These are phyloP conservation scores for Slavum lentiscoides DNA, from an alignment of 2,888 invertebrate genomes.

Conservation along the genomic window DNA sequence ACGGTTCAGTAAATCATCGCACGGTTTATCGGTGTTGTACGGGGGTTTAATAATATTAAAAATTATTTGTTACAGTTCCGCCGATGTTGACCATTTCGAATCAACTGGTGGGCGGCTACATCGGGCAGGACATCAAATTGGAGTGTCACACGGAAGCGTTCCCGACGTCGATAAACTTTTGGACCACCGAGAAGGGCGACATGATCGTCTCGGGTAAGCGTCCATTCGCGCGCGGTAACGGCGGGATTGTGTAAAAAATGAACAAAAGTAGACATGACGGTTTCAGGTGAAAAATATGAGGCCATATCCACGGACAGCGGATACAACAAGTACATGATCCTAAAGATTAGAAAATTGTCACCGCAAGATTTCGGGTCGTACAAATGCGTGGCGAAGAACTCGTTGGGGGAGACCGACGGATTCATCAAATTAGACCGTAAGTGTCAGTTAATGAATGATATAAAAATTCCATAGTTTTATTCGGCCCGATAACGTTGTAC, in stretches of 20 bases:
- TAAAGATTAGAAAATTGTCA: slow-evolving; percentile 81
- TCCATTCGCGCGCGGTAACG: neutral
- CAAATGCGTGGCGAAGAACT: slow-evolving; percentile 90
- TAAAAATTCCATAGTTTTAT: no score
- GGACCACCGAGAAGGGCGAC: slow-evolving; percentile 88
- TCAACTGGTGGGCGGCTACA: slow-evolving; percentile 86
- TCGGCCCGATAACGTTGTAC: no score
- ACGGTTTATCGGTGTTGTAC: no score
- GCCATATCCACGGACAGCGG: slow-evolving; percentile 80
- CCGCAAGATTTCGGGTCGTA: slow-evolving; percentile 83
- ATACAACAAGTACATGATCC: slow-evolving; percentile 88
- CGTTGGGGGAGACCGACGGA: slow-evolving; percentile 86
- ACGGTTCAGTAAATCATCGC: no score
- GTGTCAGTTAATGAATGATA: slow-evolving; percentile 57
- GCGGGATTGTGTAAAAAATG: slow-evolving; percentile 32
- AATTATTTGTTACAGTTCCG: slow-evolving; percentile 69
- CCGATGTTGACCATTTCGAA: slow-evolving; percentile 93
- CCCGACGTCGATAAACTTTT: slow-evolving; percentile 91
- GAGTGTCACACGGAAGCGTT: slow-evolving; percentile 91
- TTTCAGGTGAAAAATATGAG: slow-evolving; percentile 83
- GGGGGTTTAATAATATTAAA: no score
- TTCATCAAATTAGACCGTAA: slow-evolving; percentile 86
- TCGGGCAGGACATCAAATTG: slow-evolving; percentile 83
- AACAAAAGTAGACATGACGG: slow-evolving; percentile 57
- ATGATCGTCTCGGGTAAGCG: slow-evolving; percentile 88